Evolutionary conservation across 1,140 invertebrate species (phyloP), one percentile per base, ranked within the genome.

Genomic region (Drosophila kurseongensis): DNA sequence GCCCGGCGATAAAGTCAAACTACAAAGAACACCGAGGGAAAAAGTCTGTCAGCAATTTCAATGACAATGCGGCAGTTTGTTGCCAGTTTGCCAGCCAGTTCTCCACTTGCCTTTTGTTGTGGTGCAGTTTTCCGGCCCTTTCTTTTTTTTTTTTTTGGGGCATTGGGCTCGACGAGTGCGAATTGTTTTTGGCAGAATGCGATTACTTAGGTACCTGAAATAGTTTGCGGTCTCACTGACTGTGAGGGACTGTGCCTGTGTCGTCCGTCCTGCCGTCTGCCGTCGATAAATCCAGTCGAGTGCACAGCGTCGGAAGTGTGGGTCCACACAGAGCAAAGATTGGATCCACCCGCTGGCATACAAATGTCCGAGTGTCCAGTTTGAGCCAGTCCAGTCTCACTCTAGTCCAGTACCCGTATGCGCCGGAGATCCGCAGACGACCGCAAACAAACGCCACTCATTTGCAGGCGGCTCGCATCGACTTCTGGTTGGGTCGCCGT

Each of bases 21-120:
- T 66, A 75, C 72, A 75, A 75, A 75, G 40, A 57, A 63, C 36
- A 48, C 29, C 10, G 13, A 55, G n/a, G 32, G 9, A 62, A 42
- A 52, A 63, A 75, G 52, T 48, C 38, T 29, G 72, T 52, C 74
- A 67, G 67, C 72, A 76, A 74, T 76, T 76, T 68, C 74, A 76
- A 76, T 75, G 73, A 75, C 73, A 75, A 75, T 75, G 73, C 73
- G 73, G 60, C 72, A 75, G 73, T 75, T 75, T 75, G 73, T 75
- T 74, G 71, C 51, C 55, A 54, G 41, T 54, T 71, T 74, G 16
- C 45, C 63, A 58, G 69, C 41, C 61, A 48, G 35, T 55, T 63
- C n/a, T 16, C 54, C 61, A 75, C 42, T 66, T 75, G 52, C 61
- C 55, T 76, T 76, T 76, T 52, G 50, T 62, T 62, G 40, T 40